phyloP scores from a whole-genome alignment of 2,888 invertebrate genomes.

The Drosophila quinaria region DNA sequence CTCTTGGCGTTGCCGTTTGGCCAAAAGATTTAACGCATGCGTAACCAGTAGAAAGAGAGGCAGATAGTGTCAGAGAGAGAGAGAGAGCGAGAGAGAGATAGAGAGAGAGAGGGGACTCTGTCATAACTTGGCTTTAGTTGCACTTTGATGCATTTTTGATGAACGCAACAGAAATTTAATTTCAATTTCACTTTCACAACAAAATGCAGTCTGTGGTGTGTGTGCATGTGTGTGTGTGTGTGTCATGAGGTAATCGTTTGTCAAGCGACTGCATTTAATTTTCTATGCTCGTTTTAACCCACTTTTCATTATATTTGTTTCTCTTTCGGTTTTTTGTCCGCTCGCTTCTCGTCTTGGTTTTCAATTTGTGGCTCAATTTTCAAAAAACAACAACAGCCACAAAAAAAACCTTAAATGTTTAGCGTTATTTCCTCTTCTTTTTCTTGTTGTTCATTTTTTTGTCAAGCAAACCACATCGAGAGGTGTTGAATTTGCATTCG shows the following conservation, averaged over 20 bases:
- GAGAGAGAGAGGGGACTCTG: constrained; percentile 9
- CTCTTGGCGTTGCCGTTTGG: constrained; percentile 8
- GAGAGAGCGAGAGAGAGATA: neutral
- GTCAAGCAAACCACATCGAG: constrained; percentile 56
- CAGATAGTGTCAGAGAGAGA: neutral
- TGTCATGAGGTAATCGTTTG: constrained; percentile 63
- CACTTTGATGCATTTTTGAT: constrained; percentile 51
- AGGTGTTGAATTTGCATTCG: constrained; percentile 79
- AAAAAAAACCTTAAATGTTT: constrained; percentile 52
- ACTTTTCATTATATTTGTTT: constrained; percentile 56
- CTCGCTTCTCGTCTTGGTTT: constrained; percentile 73
- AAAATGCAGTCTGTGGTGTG: constrained; percentile 43
- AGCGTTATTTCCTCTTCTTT: constrained; percentile 22
- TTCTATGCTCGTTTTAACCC: constrained; percentile 76
- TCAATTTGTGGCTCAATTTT: constrained; percentile 74
- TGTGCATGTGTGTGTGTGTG: constrained; percentile 28
- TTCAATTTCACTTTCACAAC: constrained; percentile 71
- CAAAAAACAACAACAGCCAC: constrained; percentile 33
- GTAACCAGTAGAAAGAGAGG: constrained; percentile 25
- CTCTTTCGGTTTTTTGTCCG: constrained; percentile 16
- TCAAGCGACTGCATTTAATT: constrained; percentile 52
- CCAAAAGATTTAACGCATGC: constrained; percentile 28
- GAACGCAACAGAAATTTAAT: constrained; percentile 36
- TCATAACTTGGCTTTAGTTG: constrained; percentile 19
- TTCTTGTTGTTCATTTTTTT: constrained; percentile 21